phyloP scores from a whole-genome alignment of 1,140 invertebrate genomes.

The Eriocheir sinensis region DNA sequence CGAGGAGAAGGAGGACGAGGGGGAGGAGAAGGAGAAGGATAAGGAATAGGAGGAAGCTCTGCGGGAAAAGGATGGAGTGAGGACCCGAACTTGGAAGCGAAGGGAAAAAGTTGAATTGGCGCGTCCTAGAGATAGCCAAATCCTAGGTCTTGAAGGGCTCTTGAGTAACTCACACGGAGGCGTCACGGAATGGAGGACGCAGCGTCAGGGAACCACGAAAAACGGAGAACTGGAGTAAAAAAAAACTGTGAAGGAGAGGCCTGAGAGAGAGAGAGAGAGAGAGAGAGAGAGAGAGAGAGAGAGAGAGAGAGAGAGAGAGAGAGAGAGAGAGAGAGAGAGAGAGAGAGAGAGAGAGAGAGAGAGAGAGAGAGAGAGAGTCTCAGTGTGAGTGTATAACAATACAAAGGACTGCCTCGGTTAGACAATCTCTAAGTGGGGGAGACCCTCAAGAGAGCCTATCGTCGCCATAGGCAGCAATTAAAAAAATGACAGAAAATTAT shows the following conservation, averaged over 20 bases:
- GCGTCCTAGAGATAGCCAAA: too few species aligned
- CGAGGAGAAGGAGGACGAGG: neutral
- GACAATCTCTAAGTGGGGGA: too few species aligned
- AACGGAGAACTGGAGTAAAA: neutral
- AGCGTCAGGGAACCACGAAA: neutral
- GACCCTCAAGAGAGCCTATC: too few species aligned
- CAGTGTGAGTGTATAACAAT: too few species aligned
- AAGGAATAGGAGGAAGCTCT: neutral
- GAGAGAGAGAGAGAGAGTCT: slow-evolving; percentile 21
- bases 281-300: neutral
- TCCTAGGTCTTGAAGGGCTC: too few species aligned
- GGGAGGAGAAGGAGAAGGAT: neutral
- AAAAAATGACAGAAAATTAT: too few species aligned
- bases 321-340: slow-evolving; percentile 22
- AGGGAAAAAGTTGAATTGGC: slow-evolving; percentile 2
- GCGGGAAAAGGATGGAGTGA: neutral
- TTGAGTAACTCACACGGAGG: too few species aligned
- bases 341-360: slow-evolving; percentile 22
- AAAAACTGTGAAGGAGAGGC: neutral
- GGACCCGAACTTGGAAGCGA: neutral
- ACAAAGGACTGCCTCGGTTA: too few species aligned
- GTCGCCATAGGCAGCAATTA: too few species aligned
- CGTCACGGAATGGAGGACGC: too few species aligned
- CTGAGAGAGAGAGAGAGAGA: neutral
- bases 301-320: neutral